Base-by-base conservation (phyloP, 2,797 vertebrate genomes). In the Tenualosa ilisha region DNA sequence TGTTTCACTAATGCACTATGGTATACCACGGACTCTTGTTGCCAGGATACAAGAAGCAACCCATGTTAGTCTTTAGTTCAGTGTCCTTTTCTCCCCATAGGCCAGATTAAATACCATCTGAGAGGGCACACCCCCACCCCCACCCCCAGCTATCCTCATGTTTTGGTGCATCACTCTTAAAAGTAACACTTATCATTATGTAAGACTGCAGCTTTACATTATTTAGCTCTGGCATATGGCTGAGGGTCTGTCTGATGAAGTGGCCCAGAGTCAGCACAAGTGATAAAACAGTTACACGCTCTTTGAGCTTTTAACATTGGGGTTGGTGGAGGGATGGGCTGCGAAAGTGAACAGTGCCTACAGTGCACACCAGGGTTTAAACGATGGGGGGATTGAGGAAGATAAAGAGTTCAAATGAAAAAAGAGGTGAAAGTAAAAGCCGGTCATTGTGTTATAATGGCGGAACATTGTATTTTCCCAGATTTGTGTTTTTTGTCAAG, bases 231-330 rank as follows among this genome's bases (percentile, higher is more conserved):
- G 26, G 65, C 65, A 72, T 72, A 72, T 72, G 65, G 65, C 31
- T 37, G 65, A 72, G 13, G 65, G 65, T 37, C 65, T 72, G 65
- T 72, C 65, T 72, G 65, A 72, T 72, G 65, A 72, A 72, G 65
- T 17, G 65, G 65, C 65, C 65, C 13, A 72, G 65, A 72, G 24
- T 72, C 65, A 72, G 65, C 65, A 72, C 3, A 72, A 72, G 65
- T 37, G 65, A 72, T 72, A 40, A 84, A 84, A 82, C 79, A 68
- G 83, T 81, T 84, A 82, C 83, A 86, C 81, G 72, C 81, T 86
- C 79, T 56, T 72, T 37, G 82, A 86, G 54, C 85, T 84, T 37
- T 37, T 31, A 72, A 37, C 31, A 72, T 31, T 31, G 31, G 65
- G 65, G 63, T 24, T 26, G 63, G 63, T 26, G 61, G 61, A 6